Conservation (phyloP, 2,888 invertebrate genomes). For the Amphipyra berbera region DNA sequence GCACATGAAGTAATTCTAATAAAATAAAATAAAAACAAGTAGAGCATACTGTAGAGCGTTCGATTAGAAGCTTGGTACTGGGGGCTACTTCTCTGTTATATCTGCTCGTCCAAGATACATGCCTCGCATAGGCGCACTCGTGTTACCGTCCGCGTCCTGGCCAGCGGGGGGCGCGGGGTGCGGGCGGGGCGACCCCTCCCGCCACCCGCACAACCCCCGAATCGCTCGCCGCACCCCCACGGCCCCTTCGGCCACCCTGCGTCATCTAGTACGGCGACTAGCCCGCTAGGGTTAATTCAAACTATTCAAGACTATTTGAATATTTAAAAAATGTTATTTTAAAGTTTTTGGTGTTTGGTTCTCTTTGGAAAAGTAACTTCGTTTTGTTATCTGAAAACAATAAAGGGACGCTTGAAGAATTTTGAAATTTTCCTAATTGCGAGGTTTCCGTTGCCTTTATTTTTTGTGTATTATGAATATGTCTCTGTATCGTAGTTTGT, state of each 20-base stretch:
- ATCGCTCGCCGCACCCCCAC: conserved; percentile 64
- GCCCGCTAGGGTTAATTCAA: conserved; percentile 88
- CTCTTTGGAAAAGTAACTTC: conserved; percentile 13
- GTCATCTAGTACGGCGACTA: conserved; percentile 87
- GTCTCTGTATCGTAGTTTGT: too few relatives aligned
- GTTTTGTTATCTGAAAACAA: neutral
- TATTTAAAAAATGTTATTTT: conserved; percentile 76
- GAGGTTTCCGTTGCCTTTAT: too few relatives aligned
- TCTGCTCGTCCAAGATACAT: conserved; percentile 90
- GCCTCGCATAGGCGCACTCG: conserved; percentile 90
- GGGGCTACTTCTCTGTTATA: conserved; percentile 90
- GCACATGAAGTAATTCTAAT: neutral
- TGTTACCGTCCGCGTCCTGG: conserved; percentile 89
- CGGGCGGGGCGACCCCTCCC: conserved; percentile 54
- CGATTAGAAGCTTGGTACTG: conserved; percentile 83
- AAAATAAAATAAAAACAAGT: conserved; percentile 64
- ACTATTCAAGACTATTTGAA: conserved; percentile 85
- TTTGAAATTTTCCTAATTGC: neutral
- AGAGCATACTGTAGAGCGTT: conserved; percentile 69
- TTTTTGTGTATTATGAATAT: too few relatives aligned
- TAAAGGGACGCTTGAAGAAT: neutral
- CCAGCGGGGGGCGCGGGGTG: conserved; percentile 70
- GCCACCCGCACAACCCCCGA: conserved; percentile 54
- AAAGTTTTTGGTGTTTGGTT: conserved; percentile 30
- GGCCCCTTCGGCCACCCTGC: conserved; percentile 76